Base-by-base conservation (phyloP, 2,888 invertebrate species). In the Athalia cordata region DNA sequence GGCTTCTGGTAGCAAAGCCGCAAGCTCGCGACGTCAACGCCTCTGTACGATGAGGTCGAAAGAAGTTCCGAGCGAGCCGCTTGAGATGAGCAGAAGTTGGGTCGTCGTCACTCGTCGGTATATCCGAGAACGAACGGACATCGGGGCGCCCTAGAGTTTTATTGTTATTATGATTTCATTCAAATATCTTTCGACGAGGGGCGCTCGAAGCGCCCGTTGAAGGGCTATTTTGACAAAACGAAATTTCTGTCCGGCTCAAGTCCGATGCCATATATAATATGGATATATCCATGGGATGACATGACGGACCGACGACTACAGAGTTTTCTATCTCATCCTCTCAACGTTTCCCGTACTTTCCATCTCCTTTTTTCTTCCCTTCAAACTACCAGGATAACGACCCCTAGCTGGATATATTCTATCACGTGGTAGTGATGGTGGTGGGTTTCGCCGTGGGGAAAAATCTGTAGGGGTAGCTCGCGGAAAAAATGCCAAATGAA, bases 101-200 rank as follows among this genome's bases (percentile, higher is more conserved):
- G 29, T 29, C 29, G 29, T 29, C 29, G 29, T 29, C 29, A 29
- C 29, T 29, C 29, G 43, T 68, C 52, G 11, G 55, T n/a, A 45
- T 47, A n/a, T n/a, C 13, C n/a, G 72, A 47, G 72, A 59, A 72
- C 13, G 52, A 68, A 68, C 52, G 72, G 59, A 72, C 72, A 59
- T 47, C 45, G 59, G 59, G 72, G 59, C 59, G 72, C 72, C 72
- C 13, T 45, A 11, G 59, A 59, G 72, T 72, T 72, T 72, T 59
- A 72, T 72, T 47, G 43, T 72, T 59, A 72, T 72, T 72, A 72
- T 72, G 13, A 72, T 72, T 72, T 72, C 72, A 72, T 72, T 72
- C 59, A 59, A 72, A 72, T 72, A 52, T 55, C 29, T 29, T 29
- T 68, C 68, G 52, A 55, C 72, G 13, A 59, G n/a, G n/a, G 47